Evolutionary conservation across 2,888 invertebrate genomes (phyloP).

Genomic region (Hypsopygia costalis): DNA sequence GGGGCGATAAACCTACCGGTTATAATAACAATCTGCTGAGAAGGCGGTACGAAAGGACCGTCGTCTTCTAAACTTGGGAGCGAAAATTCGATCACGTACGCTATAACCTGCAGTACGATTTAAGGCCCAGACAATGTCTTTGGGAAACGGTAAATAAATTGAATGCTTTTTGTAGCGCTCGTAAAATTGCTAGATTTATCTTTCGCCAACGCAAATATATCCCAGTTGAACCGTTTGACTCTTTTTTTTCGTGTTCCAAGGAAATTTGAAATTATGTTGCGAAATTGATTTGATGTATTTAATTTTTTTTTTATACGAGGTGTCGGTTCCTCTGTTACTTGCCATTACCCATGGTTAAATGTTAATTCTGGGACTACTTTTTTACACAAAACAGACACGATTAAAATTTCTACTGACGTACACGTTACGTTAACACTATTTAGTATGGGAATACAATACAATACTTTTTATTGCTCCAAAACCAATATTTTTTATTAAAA

Average conservation of each 20-base stretch:
- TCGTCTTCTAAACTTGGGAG: constrained; percentile 1
- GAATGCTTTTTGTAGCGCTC: constrained; percentile 19
- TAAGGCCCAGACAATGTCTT: constrained; percentile 16
- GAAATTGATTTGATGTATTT: not conserved
- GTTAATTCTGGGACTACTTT: too few relatives aligned
- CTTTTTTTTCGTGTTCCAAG: constrained; percentile 2
- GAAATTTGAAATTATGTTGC: not conserved
- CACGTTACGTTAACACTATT: too few relatives aligned
- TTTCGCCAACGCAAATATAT: constrained; percentile 1
- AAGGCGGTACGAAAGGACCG: not conserved
- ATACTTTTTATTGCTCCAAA: too few relatives aligned
- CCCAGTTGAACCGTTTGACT: not conserved
- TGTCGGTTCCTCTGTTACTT: too few relatives aligned
- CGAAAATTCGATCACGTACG: constrained; percentile 19
- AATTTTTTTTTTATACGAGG: not conserved
- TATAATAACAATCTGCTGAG: constrained; percentile 5
- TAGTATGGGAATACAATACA: too few relatives aligned
- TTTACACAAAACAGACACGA: too few relatives aligned
- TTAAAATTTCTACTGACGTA: too few relatives aligned
- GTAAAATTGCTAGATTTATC: constrained; percentile 15
- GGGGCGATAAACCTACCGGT: constrained; percentile 3
- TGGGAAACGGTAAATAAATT: constrained; percentile 21
- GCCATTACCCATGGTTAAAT: too few relatives aligned
- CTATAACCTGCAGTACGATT: constrained; percentile 13
- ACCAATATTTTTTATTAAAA: too few relatives aligned